Conservation (phyloP, 2,113 vertebrate species). For the Laticauda colubrina region DNA sequence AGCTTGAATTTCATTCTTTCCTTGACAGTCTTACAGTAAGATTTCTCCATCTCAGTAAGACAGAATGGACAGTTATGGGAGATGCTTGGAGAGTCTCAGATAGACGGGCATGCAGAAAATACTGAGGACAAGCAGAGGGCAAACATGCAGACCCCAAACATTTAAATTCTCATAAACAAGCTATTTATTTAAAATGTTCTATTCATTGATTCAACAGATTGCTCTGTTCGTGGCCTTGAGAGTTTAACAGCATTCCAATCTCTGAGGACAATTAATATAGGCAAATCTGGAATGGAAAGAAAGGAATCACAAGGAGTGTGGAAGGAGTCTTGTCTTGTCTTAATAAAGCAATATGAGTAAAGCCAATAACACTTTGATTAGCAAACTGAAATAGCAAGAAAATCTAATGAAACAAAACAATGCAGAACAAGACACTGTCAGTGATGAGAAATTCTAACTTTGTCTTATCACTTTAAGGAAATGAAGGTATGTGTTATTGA, state of each 20-base stretch:
- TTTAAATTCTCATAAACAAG: conserved; percentile 3
- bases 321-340: background rate
- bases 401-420: background rate
- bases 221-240: background rate
- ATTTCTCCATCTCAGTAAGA: conserved; percentile 14
- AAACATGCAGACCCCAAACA: conserved; percentile 1
- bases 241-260: too few relatives aligned
- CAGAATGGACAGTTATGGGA: background rate
- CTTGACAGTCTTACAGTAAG: background rate
- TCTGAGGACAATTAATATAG: background rate
- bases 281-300: accelerated
- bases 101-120: background rate
- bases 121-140: background rate
- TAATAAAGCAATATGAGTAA: background rate
- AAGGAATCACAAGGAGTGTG: accelerated
- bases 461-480: background rate
- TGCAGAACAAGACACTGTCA: background rate
- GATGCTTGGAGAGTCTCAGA: background rate
- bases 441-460: background rate
- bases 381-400: background rate
- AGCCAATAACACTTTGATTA: background rate
- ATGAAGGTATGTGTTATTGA: background rate
- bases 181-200: background rate
- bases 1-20: conserved; percentile 38
- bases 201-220: background rate